Conservation (phyloP, 2,113 vertebrate species). For the Neomonachus schauinslandi region DNA sequence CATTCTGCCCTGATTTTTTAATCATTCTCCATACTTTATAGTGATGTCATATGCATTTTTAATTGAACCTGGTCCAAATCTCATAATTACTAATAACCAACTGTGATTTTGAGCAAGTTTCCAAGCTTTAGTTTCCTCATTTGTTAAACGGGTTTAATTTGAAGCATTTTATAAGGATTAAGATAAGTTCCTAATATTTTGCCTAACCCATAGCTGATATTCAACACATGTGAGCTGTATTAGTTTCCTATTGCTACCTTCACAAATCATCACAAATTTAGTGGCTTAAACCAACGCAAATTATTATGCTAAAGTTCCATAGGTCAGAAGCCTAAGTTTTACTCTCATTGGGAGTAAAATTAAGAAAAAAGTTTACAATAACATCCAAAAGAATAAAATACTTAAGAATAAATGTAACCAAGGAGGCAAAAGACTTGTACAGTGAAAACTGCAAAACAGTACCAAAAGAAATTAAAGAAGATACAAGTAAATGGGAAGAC, state of each 20-base stretch:
- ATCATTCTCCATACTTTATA: background rate
- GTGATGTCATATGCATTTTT: background rate
- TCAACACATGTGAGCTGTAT: background rate
- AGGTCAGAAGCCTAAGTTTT: background rate
- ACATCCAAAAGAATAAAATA: background rate
- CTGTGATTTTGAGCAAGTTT: background rate
- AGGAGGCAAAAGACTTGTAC: background rate
- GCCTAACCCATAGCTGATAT: background rate
- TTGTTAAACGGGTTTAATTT: constrained; percentile 28
- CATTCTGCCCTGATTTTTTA: background rate
- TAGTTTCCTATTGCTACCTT: background rate
- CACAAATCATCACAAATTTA: background rate
- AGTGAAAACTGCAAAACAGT: background rate
- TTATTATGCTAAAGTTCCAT: background rate
- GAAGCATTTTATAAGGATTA: background rate
- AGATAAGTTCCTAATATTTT: background rate
- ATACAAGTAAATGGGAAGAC: no score
- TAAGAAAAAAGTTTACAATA: background rate
- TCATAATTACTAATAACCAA: background rate
- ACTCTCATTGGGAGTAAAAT: background rate
- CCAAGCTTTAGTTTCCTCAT: background rate
- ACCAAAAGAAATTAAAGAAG: no score
- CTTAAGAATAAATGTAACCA: background rate
- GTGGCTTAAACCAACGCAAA: background rate
- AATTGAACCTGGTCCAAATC: background rate